Evolutionary conservation across 2,888 invertebrate genomes (phyloP).

Genomic region (Criorhina ranunculi): DNA sequence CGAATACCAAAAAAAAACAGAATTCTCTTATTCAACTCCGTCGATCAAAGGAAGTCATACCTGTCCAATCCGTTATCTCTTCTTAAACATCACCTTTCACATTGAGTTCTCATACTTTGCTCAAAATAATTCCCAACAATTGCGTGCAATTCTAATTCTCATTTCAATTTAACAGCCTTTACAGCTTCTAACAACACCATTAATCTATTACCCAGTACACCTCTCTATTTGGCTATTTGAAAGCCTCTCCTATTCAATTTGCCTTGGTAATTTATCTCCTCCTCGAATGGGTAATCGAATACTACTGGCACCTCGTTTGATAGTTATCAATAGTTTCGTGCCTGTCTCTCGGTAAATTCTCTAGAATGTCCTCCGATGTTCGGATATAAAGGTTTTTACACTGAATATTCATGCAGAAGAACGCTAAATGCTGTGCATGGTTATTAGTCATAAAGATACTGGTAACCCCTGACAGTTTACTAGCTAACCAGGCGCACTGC

Average conservation of each 20-base stretch:
- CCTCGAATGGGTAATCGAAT: conserved; percentile 47
- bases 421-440: conserved; percentile 58
- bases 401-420: conserved; percentile 27
- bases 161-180: conserved; percentile 56
- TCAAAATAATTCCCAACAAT: conserved; percentile 20
- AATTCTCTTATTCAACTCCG: background rate
- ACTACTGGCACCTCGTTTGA: conserved; percentile 34
- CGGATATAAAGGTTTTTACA: background rate
- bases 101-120: background rate
- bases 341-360: background rate
- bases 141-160: conserved; percentile 56
- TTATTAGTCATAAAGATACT: conserved; percentile 71
- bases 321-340: conserved; percentile 35
- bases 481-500: conserved; percentile 35
- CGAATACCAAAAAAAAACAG: too few species aligned
- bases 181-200: conserved; percentile 50
- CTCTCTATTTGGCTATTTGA: conserved; percentile 43
- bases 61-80: background rate
- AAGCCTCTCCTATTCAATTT: conserved; percentile 30
- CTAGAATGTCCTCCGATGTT: conserved; percentile 28
- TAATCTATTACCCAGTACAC: conserved; percentile 68
- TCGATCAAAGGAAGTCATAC: background rate
- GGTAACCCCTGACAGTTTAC: conserved; percentile 59
- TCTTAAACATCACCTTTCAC: conserved; percentile 39
- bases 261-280: conserved; percentile 34